phyloP scores from a whole-genome alignment of 2,113 vertebrate species.

The Festucalex cinctus region DNA sequence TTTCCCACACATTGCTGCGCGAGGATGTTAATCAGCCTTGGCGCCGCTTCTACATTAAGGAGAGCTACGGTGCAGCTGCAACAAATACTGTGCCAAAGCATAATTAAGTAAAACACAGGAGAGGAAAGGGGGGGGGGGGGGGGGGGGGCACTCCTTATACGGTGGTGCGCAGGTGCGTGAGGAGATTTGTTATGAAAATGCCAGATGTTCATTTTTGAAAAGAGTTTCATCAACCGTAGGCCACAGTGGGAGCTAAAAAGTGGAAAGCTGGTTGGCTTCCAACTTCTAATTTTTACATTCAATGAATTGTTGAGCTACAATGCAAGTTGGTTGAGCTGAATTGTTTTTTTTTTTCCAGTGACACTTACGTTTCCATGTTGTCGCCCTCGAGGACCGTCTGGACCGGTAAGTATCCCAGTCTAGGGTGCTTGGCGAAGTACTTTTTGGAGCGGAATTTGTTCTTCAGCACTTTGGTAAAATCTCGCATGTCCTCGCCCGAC shows the following conservation, averaged over 20 bases:
- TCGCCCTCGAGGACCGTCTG: conserved; percentile 96
- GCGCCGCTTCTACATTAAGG: conserved; percentile 11
- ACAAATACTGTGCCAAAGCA: conserved; percentile 16
- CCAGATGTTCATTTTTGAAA: not conserved
- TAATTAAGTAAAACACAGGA: conserved; percentile 23
- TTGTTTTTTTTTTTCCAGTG: too few relatives aligned
- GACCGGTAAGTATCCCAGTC: conserved; percentile 95
- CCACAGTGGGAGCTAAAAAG: not conserved
- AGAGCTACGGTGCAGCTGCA: conserved; percentile 22
- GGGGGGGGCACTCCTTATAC: not conserved
- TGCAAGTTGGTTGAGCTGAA: too few relatives aligned
- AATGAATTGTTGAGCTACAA: too few relatives aligned
- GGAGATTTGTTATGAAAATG: not conserved
- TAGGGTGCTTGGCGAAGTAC: conserved; percentile 95
- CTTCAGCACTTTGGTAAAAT: conserved; percentile 98
- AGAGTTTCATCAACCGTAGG: not conserved
- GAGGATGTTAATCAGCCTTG: conserved; percentile 32
- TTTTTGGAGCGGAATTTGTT: conserved; percentile 99
- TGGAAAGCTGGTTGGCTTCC: not conserved
- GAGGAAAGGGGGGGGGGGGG: not conserved
- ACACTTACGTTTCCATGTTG: conserved; percentile 94
- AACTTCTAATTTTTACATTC: too few relatives aligned
- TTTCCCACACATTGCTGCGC: conserved; percentile 4
- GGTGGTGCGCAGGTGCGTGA: not conserved
- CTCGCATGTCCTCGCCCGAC: conserved; percentile 94